Base-by-base conservation (phyloP, 2,888 invertebrate genomes). In the Agrochola litura region DNA sequence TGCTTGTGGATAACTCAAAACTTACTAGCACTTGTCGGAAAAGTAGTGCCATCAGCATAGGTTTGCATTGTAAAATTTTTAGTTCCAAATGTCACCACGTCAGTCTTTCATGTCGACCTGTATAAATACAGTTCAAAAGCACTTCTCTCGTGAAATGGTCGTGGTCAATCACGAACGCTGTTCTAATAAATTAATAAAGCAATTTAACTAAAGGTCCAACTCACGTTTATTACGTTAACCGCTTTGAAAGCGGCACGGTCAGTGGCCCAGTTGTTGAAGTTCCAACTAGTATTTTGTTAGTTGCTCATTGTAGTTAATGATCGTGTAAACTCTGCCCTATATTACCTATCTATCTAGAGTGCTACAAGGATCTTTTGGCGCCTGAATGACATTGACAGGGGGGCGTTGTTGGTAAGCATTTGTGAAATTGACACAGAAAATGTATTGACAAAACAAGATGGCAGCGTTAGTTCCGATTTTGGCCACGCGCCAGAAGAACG, bases 181-280 rank as follows among this genome's bases (percentile, higher is more conserved):
- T 69, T 72, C 61, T 76, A 78, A 79, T 88, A 82, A 84, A 88
- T 84, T 87, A 88, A 82, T 88, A 87, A 79, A 84, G 74, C 86
- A 86, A 87, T 88, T 81, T 76, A 87, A 88, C 88, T 87, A 72
- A 71, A 77, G 67, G 77, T 81, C 82, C 73, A 87, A 88, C 83
- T 87, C 79, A 79, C 83, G 79, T 84, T 86, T 74, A 89, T 89
- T 79, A 88, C 82, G 83, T 88, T 89, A 85, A 87, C 86, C 82
- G 81, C 64, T 83, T 79, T 56, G 71, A 79, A 75, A 66, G 72
- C 68, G 60, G 49, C 65, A 73, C 76, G 82, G 84, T 76, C 84
- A 80, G 83, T 83, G 83, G 75, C 84, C 82, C 67, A 86, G 79
- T 87, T 87, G 79, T 61, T 70, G 63, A 70, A 87, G 76, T 86